Base-by-base conservation (phyloP, 2,888 invertebrate genomes). In the Pristionchus maxplancki region DNA sequence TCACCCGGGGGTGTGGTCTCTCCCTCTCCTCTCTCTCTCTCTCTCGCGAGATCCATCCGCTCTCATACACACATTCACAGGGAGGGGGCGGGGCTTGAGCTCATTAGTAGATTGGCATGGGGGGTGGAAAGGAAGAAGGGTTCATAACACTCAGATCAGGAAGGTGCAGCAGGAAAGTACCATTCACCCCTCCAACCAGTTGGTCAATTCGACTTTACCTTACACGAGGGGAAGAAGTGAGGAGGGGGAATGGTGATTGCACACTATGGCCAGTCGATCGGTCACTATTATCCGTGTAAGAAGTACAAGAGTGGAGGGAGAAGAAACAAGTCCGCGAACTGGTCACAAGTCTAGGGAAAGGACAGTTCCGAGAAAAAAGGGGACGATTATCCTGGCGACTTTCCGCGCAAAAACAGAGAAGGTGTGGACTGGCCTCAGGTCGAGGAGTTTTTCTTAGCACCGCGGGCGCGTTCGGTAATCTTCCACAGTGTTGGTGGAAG, bases 271-370 rank as follows among this genome's bases (percentile, higher is more conserved):
- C 67, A 13, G 17, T 31, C 67, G 24, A 58, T 58, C 58, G 58
- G 58, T 31, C 15, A 67, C 64, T 34, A 67, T 67, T 67, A 34
- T 31, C 64, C 34, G 64, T 34, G 64, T 24, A 71, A 34, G 71
- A 71, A 71, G 71, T 71, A 71, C 71, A 71, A 71, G 71, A 71
- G 58, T n/a, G n/a, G 24, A n/a, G 71, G 24, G 78, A 40, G 37
- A 40, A n/a, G 78, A 24, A 78, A 78, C 78, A 78, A 78, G 78
- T 78, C 78, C n/a, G 78, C 78, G 78, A 48, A 78, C 78, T 78
- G 78, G 44, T 78, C 40, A 78, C 44, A 78, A 78, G 71, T 71
- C 71, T 37, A 11, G 6, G 6, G 58, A 74, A 0, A n/a, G 44
- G 17, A 71, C 5, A 44, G 78, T 78, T 78, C 78, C 37, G 44